Percentiles rank a stretch among this genome's conserved stretches.
Conservation (phyloP, 2,888 invertebrate species). For the Melangyna quadrimaculata region DNA sequence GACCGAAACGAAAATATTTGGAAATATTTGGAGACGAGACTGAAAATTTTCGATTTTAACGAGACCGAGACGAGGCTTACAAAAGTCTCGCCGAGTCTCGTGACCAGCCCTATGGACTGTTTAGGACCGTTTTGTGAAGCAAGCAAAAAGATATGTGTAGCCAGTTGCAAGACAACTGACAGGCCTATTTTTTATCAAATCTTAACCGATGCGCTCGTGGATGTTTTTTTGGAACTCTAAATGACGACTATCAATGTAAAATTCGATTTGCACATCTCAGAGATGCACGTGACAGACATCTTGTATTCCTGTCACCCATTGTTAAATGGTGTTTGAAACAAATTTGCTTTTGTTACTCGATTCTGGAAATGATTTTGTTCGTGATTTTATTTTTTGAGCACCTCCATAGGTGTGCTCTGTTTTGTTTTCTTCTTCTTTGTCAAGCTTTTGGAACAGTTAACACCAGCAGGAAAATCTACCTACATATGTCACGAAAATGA, state of each 20-base stretch:
- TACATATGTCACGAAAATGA: slow-evolving; percentile 8
- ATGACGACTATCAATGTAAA: slow-evolving; percentile 52
- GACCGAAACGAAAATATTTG: no score
- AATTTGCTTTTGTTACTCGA: slow-evolving; percentile 52
- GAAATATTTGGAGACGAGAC: no score
- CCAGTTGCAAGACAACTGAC: no score
- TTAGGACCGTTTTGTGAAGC: no score
- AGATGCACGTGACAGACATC: slow-evolving; percentile 65
- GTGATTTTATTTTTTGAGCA: neutral
- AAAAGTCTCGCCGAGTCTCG: no score
- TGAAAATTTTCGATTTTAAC: no score
- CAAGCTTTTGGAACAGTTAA: neutral
- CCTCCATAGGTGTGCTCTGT: neutral
- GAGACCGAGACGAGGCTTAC: no score
- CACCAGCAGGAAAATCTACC: neutral
- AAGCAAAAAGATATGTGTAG: no score
- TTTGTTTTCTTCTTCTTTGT: neutral
- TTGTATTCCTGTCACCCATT: slow-evolving; percentile 53
- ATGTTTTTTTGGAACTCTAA: neutral
- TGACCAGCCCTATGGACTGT: no score
- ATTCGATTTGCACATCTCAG: slow-evolving; percentile 63
- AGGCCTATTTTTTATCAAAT: neutral
- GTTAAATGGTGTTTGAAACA: slow-evolving; percentile 66
- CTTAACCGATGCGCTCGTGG: neutral
- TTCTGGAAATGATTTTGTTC: slow-evolving; percentile 40